These are phyloP conservation scores for Chloroclysta siterata DNA, from an alignment of 2,888 invertebrate genomes.

Conservation along the genomic window DNA sequence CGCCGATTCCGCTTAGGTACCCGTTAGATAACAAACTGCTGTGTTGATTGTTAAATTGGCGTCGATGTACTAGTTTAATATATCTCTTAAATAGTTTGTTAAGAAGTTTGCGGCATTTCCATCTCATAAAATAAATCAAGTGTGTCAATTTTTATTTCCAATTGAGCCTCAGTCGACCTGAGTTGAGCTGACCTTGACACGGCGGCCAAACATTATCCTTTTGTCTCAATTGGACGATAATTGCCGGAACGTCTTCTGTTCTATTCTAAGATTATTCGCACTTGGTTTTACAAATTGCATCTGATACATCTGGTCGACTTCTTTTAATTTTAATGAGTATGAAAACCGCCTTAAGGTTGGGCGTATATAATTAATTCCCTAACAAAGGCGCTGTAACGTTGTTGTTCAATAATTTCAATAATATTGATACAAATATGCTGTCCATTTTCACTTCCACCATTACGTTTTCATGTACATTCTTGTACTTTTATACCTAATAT, in stretches of 20 bases:
- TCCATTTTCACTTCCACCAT: too few species aligned
- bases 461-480: too few species aligned
- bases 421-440: too few species aligned
- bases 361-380: background rate
- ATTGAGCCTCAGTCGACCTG: slow-evolving; percentile 51
- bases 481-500: too few species aligned
- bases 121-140: slow-evolving; percentile 58
- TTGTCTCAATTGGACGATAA: slow-evolving; percentile 82
- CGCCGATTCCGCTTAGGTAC: background rate
- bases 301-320: slow-evolving; percentile 28
- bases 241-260: slow-evolving; percentile 75
- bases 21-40: background rate
- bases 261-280: slow-evolving; percentile 82
- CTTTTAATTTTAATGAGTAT: background rate
- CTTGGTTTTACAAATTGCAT: slow-evolving; percentile 77
- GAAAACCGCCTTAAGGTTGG: background rate
- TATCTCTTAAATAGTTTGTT: background rate
- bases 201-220: slow-evolving; percentile 74
- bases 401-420: too few species aligned
- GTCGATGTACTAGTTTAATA: background rate
- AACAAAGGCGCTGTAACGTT: too few species aligned
- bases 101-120: background rate
- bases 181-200: slow-evolving; percentile 31
- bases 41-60: background rate
- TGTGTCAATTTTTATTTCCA: slow-evolving; percentile 76